These are phyloP conservation scores for Serinus canaria DNA, from an alignment of 2,113 vertebrate genomes.

Conservation along the genomic window DNA sequence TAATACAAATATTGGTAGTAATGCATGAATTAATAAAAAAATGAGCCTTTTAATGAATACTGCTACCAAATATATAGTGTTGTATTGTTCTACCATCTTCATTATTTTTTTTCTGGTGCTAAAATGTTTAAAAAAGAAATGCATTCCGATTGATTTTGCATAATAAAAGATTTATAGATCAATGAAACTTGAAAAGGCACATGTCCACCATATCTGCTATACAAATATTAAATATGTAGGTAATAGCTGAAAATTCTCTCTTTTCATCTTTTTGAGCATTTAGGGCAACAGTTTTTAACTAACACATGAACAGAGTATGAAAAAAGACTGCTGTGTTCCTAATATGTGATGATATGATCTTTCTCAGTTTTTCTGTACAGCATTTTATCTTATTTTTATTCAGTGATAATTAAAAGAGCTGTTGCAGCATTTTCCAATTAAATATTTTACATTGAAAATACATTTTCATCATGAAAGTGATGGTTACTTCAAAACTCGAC, in stretches of 20 bases:
- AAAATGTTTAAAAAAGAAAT: neutral
- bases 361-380: slow-evolving; percentile 17
- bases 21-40: neutral
- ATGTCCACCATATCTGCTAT: neutral
- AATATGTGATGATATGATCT: slow-evolving; percentile 1
- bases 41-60: neutral
- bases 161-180: neutral
- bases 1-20: neutral
- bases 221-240: neutral
- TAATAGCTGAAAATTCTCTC: neutral
- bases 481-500: neutral
- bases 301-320: neutral
- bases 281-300: slow-evolving; percentile 12
- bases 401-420: slow-evolving; percentile 45
- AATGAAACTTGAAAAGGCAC: slow-evolving; percentile 11
- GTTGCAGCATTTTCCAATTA: slow-evolving; percentile 6
- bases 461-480: neutral
- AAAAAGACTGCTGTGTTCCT: neutral
- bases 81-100: neutral
- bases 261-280: slow-evolving; percentile 25
- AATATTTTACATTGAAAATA: slow-evolving; percentile 23
- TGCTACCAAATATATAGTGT: neutral
- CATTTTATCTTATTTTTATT: slow-evolving; percentile 39
- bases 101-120: neutral
- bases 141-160: neutral